A percentile compares a stretch with the other conserved stretches of the same genome.
Conservation (phyloP, 1,140 invertebrate species). For the Lasaia peninsularis region DNA sequence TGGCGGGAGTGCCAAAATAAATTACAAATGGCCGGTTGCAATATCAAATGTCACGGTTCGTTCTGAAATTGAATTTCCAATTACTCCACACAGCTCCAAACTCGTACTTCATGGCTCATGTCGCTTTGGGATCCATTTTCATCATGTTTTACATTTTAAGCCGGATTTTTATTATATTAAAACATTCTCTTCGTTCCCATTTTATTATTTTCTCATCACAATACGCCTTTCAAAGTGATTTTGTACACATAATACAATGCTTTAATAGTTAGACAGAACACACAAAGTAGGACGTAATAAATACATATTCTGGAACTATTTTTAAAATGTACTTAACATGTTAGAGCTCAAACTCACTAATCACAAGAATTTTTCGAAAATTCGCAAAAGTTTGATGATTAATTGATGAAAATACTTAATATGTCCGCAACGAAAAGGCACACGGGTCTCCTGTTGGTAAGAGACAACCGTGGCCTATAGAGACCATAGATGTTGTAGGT, state of each 20-base stretch:
- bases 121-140: slow-evolving; percentile 11
- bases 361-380: too few relatives aligned
- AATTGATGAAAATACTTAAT: too few relatives aligned
- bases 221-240: background rate
- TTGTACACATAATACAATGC: background rate
- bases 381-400: too few relatives aligned
- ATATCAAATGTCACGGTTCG: slow-evolving; percentile 3
- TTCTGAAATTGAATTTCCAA: slow-evolving; percentile 9
- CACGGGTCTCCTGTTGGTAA: too few relatives aligned
- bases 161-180: background rate
- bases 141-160: slow-evolving; percentile 7
- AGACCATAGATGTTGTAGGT: too few relatives aligned
- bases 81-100: slow-evolving; percentile 5
- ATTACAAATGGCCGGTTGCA: slow-evolving; percentile 4
- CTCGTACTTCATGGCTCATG: slow-evolving; percentile 4
- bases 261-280: too few relatives aligned
- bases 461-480: too few relatives aligned
- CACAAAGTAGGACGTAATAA: too few relatives aligned
- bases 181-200: background rate
- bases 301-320: too few relatives aligned
- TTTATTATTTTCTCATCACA: background rate
- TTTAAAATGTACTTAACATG: too few relatives aligned
- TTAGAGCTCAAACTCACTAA: too few relatives aligned
- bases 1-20: slow-evolving; percentile 1
- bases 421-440: too few relatives aligned